Evolutionary conservation across 2,888 invertebrate species (phyloP).

Genomic region (Meiosimyza platycephala): DNA sequence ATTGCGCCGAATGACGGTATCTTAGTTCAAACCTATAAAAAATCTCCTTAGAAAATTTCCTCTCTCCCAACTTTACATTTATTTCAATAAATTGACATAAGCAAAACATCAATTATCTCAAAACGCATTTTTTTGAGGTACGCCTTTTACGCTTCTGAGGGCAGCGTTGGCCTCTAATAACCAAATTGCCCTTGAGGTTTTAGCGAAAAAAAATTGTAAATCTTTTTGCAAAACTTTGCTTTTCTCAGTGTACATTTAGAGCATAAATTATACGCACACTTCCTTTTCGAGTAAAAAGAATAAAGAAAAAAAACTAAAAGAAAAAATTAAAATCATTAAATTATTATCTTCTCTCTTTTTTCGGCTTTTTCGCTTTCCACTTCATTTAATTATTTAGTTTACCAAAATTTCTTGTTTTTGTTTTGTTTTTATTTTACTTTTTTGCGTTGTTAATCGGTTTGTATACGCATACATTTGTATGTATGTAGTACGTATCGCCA

Average conservation of each 20-base stretch:
- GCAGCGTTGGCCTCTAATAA: too few relatives aligned
- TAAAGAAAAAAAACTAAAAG: neutral
- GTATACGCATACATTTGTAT: too few relatives aligned
- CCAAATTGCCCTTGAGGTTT: too few relatives aligned
- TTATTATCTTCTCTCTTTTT: slow-evolving; percentile 16
- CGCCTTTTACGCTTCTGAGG: too few relatives aligned
- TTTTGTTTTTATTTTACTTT: neutral
- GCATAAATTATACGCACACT: slow-evolving; percentile 14
- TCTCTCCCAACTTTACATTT: too few relatives aligned
- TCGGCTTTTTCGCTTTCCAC: neutral
- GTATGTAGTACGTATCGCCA: too few relatives aligned
- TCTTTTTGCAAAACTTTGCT: neutral
- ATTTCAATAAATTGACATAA: too few relatives aligned
- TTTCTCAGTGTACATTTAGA: slow-evolving; percentile 11
- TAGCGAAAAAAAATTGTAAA: neutral
- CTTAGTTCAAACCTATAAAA: too few relatives aligned
- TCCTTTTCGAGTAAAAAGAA: neutral
- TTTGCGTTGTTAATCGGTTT: neutral
- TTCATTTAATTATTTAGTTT: neutral
- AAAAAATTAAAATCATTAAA: slow-evolving; percentile 13
- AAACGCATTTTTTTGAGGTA: too few relatives aligned
- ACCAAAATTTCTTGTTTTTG: neutral
- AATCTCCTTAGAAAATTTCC: too few relatives aligned
- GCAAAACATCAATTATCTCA: too few relatives aligned
- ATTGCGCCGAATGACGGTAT: too few relatives aligned